phyloP scores from a whole-genome alignment of 1,140 invertebrate species.

The Panulirus ornatus region DNA sequence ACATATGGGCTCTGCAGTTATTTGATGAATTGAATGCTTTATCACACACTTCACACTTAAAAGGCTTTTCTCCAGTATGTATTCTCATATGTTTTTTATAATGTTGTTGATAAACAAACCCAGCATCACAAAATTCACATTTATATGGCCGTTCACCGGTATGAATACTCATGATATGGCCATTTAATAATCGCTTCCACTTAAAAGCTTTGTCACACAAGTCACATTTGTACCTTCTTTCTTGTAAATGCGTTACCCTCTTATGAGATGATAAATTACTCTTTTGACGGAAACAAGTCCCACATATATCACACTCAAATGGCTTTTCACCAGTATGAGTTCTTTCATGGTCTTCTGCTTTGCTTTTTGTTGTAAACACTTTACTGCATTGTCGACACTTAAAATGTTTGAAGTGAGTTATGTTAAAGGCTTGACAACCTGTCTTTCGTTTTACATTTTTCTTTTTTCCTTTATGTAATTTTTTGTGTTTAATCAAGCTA shows the following conservation, averaged over 20 bases:
- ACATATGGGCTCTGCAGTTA: conserved; percentile 90
- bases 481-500: conserved; percentile 54
- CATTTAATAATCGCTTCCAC: conserved; percentile 85
- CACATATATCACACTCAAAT: conserved; percentile 77
- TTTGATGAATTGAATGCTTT: conserved; percentile 90
- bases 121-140: conserved; percentile 85
- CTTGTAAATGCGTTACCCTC: conserved; percentile 87
- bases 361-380: conserved; percentile 83
- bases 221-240: conserved; percentile 81
- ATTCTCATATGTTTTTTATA: conserved; percentile 89
- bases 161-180: conserved; percentile 88
- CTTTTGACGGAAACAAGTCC: conserved; percentile 76
- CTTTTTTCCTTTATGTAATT: conserved; percentile 49
- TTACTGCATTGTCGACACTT: conserved; percentile 77
- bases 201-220: conserved; percentile 87
- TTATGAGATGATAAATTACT: conserved; percentile 81
- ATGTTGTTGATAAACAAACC: conserved; percentile 90
- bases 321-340: conserved; percentile 80
- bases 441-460: conserved; percentile 40
- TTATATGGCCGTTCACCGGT: conserved; percentile 87
- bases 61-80: conserved; percentile 79
- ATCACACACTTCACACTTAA: conserved; percentile 79
- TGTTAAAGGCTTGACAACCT: conserved; percentile 49
- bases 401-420: conserved; percentile 59
- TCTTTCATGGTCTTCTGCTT: conserved; percentile 87